Evolutionary conservation across 2,113 vertebrate genomes (phyloP).

Genomic region (Tychaedon coryphoeus): DNA sequence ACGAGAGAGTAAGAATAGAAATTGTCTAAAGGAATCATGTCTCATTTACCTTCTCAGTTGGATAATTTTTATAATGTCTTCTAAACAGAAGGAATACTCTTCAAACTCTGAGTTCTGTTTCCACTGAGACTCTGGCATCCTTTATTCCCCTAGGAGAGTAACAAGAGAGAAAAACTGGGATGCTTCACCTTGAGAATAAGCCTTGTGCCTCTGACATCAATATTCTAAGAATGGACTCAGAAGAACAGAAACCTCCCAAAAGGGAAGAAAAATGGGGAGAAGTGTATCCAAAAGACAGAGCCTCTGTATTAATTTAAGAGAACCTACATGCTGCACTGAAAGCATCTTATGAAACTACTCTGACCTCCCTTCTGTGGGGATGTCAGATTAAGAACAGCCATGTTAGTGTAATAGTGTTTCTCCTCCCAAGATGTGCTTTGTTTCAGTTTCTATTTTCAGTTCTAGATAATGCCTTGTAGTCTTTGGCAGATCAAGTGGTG

Average conservation of each 20-base stretch:
- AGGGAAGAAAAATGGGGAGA: background rate
- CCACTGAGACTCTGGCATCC: background rate
- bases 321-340: background rate
- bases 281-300: background rate
- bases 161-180: background rate
- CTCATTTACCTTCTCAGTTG: background rate
- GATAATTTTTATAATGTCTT: background rate
- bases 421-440: background rate
- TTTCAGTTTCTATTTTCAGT: background rate
- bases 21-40: background rate
- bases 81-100: background rate
- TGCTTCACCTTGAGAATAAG: background rate
- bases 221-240: background rate
- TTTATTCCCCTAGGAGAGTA: background rate
- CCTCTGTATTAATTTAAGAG: background rate
- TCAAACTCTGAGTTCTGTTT: background rate
- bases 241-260: background rate
- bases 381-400: background rate
- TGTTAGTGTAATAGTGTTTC: background rate
- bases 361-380: background rate
- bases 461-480: background rate
- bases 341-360: background rate
- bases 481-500: background rate
- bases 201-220: background rate
- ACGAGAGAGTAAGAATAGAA: background rate